These are phyloP conservation scores for Leptopilina myrica DNA, from an alignment of 2,888 invertebrate genomes.

Conservation along the genomic window DNA sequence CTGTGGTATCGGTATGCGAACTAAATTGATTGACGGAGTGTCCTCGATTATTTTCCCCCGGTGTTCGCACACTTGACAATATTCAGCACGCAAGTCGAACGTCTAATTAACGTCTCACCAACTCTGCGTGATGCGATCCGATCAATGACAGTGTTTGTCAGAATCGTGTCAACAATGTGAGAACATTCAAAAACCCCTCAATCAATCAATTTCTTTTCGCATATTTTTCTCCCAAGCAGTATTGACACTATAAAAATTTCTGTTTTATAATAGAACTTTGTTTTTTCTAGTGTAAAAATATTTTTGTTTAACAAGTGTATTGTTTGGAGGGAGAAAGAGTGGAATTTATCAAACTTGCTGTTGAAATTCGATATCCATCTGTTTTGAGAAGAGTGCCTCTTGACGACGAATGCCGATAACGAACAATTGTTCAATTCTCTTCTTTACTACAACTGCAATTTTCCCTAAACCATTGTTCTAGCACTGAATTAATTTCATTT, in stretches of 20 bases:
- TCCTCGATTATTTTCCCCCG: constrained; percentile 66
- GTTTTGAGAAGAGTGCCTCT: constrained; percentile 45
- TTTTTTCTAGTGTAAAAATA: too few relatives aligned
- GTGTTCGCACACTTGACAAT: constrained; percentile 44
- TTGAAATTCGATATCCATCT: constrained; percentile 44
- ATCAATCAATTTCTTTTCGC: neutral
- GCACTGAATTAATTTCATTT: constrained; percentile 31
- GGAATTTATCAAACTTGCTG: constrained; percentile 19
- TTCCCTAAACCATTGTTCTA: constrained; percentile 23
- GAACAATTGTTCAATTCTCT: constrained; percentile 43
- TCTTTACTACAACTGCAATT: constrained; percentile 38
- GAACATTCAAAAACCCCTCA: constrained; percentile 25
- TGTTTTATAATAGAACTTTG: too few relatives aligned
- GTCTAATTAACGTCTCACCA: constrained; percentile 45
- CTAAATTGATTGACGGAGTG: constrained; percentile 66
- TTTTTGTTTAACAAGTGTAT: too few relatives aligned
- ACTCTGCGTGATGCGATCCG: constrained; percentile 6
- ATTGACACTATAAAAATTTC: too few relatives aligned
- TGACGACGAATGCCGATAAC: constrained; percentile 53
- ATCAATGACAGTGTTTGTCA: constrained; percentile 29
- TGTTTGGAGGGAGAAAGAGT: too few relatives aligned
- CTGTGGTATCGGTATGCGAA: constrained; percentile 40
- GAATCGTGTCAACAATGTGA: constrained; percentile 9
- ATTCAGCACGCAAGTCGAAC: constrained; percentile 23
- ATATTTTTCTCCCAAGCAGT: too few relatives aligned